Evolutionary conservation across 2,797 vertebrate genomes (phyloP).

Genomic region (Prionace glauca): DNA sequence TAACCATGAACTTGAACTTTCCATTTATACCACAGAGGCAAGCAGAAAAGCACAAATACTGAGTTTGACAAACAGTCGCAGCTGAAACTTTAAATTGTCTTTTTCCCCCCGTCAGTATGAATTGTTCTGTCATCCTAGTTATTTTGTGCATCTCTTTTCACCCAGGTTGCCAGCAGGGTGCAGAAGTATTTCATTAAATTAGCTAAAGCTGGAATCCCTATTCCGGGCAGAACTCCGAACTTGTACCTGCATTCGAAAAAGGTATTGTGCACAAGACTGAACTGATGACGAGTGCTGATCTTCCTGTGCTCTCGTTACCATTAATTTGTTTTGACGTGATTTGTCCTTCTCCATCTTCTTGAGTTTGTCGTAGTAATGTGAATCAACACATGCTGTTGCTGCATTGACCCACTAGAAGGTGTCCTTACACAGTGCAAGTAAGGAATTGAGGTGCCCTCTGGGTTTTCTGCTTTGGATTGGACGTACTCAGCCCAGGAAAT

Average conservation of each 20-base stretch:
- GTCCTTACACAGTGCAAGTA: not conserved
- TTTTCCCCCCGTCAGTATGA: not conserved
- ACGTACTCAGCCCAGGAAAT: not conserved
- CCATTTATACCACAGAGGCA: not conserved
- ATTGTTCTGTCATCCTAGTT: not conserved
- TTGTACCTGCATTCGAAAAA: slow-evolving; percentile 98
- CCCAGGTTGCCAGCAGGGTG: slow-evolving; percentile 91
- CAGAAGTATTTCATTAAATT: slow-evolving; percentile 99
- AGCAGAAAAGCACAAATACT: not conserved
- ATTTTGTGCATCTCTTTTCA: slow-evolving; percentile 33
- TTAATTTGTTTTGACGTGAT: not conserved
- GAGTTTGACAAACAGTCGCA: not conserved
- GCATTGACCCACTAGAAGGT: not conserved
- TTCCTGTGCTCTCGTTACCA: not conserved
- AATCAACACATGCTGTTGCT: not conserved
- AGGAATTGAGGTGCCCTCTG: not conserved
- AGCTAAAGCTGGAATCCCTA: slow-evolving; percentile 98
- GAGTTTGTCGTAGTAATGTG: not conserved
- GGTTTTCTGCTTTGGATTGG: not conserved
- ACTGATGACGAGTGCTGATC: not conserved
- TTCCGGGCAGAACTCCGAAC: slow-evolving; percentile 94
- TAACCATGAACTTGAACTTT: not conserved
- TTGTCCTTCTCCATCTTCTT: not conserved
- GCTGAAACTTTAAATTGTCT: not conserved
- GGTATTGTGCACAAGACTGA: slow-evolving; percentile 55